These are phyloP conservation scores for Pangasius sanitwongsei DNA, from an alignment of 2,797 vertebrate species.

Conservation along the genomic window DNA sequence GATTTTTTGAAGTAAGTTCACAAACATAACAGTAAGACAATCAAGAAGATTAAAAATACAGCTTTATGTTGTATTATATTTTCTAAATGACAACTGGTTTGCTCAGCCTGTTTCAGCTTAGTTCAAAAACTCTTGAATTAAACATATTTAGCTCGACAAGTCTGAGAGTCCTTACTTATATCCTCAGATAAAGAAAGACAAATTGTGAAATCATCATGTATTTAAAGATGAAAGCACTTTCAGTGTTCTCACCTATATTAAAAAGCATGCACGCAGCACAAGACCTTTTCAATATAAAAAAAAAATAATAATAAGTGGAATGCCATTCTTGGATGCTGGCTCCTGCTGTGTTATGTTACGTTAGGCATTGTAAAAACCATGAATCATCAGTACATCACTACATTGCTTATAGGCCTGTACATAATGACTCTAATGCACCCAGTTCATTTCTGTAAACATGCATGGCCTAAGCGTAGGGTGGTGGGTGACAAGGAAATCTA, in stretches of 20 bases:
- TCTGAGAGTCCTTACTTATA: neutral
- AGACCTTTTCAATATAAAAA: neutral
- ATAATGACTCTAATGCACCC: neutral
- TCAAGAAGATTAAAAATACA: neutral
- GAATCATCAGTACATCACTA: neutral
- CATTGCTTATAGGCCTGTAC: neutral
- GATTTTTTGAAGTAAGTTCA: neutral
- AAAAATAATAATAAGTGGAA: neutral
- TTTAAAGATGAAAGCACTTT: constrained; percentile 1
- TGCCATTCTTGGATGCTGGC: neutral
- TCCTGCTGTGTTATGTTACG: neutral
- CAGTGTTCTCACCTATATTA: neutral
- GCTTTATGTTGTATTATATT: neutral
- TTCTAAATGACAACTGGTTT: neutral
- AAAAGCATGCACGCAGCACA: neutral
- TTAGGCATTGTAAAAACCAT: neutral
- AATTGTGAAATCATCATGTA: neutral
- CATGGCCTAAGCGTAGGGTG: neutral
- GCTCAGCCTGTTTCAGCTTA: neutral
- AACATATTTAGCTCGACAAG: neutral
- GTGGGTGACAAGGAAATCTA: neutral
- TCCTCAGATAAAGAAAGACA: neutral
- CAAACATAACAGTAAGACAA: neutral
- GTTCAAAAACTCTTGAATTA: neutral
- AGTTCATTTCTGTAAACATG: neutral